phyloP scores from a whole-genome alignment of 2,113 vertebrate genomes.

The Zapus hudsonius region DNA sequence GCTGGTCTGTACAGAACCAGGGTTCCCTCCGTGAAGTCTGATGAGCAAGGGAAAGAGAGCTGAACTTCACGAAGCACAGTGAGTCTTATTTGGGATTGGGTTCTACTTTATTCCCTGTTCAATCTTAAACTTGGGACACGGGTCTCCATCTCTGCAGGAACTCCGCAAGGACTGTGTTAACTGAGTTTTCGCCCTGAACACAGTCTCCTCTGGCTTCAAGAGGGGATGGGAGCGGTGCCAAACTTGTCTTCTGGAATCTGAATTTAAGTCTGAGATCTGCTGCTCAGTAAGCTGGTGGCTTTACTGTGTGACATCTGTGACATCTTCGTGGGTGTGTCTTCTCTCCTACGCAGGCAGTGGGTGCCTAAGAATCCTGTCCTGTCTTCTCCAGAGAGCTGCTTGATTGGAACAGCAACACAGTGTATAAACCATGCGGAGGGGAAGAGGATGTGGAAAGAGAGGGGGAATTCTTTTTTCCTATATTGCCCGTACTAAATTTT shows the following conservation, averaged over 20 bases:
- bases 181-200: neutral
- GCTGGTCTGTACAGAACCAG: conserved; percentile 28
- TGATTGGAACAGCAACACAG: neutral
- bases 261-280: neutral
- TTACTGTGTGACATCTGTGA: neutral
- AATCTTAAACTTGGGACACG: neutral
- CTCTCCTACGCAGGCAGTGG: rapidly evolving
- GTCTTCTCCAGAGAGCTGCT: neutral
- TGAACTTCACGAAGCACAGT: neutral
- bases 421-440: neutral
- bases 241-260: neutral
- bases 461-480: neutral
- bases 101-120: neutral
- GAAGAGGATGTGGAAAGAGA: no score
- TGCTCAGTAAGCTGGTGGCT: neutral
- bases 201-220: neutral
- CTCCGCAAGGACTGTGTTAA: neutral
- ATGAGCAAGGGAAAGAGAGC: neutral
- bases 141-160: neutral
- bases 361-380: neutral
- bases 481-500: neutral
- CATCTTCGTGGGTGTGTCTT: neutral
- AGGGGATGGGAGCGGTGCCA: neutral
- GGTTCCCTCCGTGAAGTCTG: no score
- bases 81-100: neutral